A percentile compares a stretch with the other conserved stretches of the same genome.
Evolutionary conservation across 2,888 invertebrate genomes (phyloP).

Genomic region (Apodemia zela): DNA sequence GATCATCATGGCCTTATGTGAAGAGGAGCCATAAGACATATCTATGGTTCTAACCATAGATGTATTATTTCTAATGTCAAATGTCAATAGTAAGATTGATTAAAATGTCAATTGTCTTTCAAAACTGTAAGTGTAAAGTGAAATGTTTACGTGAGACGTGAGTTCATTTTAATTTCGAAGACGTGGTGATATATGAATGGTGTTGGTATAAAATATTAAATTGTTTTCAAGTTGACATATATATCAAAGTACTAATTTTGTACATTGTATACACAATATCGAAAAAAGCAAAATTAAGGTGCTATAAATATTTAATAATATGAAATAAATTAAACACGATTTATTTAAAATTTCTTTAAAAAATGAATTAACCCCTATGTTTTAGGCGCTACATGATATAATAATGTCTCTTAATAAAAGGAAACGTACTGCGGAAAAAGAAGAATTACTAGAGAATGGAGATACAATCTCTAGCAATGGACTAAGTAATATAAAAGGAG

Average conservation of each 20-base stretch:
- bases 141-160: conserved; percentile 1
- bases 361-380: conserved; percentile 23
- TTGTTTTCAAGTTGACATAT: neutral
- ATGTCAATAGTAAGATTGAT: too few species aligned
- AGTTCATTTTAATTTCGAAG: neutral
- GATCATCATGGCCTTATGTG: too few species aligned
- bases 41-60: too few species aligned
- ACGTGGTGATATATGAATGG: conserved; percentile 7
- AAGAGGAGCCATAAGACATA: too few species aligned
- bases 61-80: too few species aligned
- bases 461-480: conserved; percentile 45
- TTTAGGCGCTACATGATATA: conserved; percentile 55
- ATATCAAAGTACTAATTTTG: neutral
- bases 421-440: conserved; percentile 58
- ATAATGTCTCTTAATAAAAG: conserved; percentile 70
- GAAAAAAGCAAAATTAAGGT: conserved; percentile 3
- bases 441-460: conserved; percentile 68
- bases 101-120: too few species aligned
- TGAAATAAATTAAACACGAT: neutral
- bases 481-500: conserved; percentile 83
- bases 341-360: neutral
- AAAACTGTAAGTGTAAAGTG: neutral
- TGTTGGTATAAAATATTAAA: neutral
- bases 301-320: neutral
- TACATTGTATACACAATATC: neutral